These are phyloP conservation scores for Danio kyathit DNA, from an alignment of 2,797 vertebrate genomes.

Conservation along the genomic window DNA sequence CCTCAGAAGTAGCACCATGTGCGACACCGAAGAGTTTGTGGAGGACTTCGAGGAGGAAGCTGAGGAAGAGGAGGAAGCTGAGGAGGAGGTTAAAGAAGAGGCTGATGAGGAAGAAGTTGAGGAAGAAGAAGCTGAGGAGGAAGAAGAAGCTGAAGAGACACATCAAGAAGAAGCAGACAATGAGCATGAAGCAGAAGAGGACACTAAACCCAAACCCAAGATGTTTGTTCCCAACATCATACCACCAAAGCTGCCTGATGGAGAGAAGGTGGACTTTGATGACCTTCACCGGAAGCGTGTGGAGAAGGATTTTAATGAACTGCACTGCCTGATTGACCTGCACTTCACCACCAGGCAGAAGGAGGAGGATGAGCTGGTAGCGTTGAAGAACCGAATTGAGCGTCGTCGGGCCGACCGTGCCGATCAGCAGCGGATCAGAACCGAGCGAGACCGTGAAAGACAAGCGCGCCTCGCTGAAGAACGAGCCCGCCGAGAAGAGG, in stretches of 20 bases:
- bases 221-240: constrained; percentile 77
- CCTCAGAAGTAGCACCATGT: constrained; percentile 71
- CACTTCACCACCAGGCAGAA: constrained; percentile 83
- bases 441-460: constrained; percentile 76
- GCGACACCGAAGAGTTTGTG: constrained; percentile 75
- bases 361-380: constrained; percentile 82
- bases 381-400: constrained; percentile 79
- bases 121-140: constrained; percentile 52
- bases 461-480: constrained; percentile 74
- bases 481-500: constrained; percentile 77
- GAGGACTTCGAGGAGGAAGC: constrained; percentile 70
- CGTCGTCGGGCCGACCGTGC: constrained; percentile 76
- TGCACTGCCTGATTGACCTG: constrained; percentile 80
- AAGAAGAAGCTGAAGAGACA: constrained; percentile 53
- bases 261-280: constrained; percentile 84
- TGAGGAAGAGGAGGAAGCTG: constrained; percentile 29
- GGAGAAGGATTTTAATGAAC: constrained; percentile 84
- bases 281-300: constrained; percentile 84
- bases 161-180: constrained; percentile 57
- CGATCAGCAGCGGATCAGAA: constrained; percentile 77
- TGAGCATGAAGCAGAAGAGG: constrained; percentile 62
- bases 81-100: constrained; percentile 31
- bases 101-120: constrained; percentile 44
- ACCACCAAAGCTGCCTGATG: constrained; percentile 83
- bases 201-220: constrained; percentile 72